Evolutionary conservation across 2,113 vertebrate genomes (phyloP), one percentile per base, ranked within the genome.

Genomic region (Aix galericulata): DNA sequence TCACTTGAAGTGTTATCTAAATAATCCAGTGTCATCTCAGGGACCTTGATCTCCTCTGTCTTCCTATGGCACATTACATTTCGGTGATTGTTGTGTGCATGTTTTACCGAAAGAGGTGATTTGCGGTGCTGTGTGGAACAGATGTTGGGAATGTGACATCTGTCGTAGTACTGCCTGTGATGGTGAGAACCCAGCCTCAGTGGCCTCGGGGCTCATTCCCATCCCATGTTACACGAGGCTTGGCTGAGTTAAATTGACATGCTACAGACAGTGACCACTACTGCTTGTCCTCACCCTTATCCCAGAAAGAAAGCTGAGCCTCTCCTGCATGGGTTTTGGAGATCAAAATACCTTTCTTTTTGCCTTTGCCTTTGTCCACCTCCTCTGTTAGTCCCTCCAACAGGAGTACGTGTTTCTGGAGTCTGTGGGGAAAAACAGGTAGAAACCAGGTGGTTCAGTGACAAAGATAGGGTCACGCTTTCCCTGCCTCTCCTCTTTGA

Each of bases 1-100:
- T 67, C 32, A 38, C 34, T 78, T 7, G 2, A 77, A 74, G 38
- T 25, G 4, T 86, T 92, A 52, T 44, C n/a, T 79, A 56, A 92
- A 72, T 84, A 89, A 86, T 93, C 32, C 48, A 73, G 32, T 82
- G 69, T 38, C 27, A 13, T 95, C 86, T 94, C 76, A 75, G 50
- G 60, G 60, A 71, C 36, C 32, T 36, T 8, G 73, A 38, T 88
- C 17, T 74, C n/a, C 77, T 76, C 34, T 64, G 18, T 67, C 17
- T 72, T 88, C 66, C 10, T 42, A 32, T 52, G 15, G 7, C 26
- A 71, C 62, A 15, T 56, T 60, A 78, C 13, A 82, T 82, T 77
- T 83, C 56, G 86, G 75, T 32, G 26, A 6, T 18, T 36, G 9
- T 55, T 78, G 7, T 48, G 11, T 52, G 10, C 42, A 1, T 68